Conservation (phyloP, 2,888 invertebrate species). For the Dysmachus trigonus region DNA sequence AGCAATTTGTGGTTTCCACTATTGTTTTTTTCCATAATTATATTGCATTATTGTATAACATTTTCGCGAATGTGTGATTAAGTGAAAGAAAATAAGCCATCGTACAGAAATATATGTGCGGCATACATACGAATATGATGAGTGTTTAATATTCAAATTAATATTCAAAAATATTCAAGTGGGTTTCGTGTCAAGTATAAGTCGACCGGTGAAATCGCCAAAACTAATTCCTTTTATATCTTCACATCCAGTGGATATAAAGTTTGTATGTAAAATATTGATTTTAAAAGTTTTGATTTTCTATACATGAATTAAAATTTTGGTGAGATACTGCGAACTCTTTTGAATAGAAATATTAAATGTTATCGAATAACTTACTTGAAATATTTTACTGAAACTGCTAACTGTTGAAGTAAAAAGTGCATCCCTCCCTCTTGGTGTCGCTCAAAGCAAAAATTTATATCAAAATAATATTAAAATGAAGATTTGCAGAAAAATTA, state of each 20-base stretch:
- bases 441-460: neutral
- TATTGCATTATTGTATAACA: neutral
- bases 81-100: neutral
- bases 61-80: neutral
- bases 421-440: neutral
- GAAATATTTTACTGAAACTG: neutral
- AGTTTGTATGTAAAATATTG: neutral
- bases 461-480: too few relatives aligned
- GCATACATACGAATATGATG: neutral
- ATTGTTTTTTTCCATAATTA: neutral
- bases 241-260: neutral
- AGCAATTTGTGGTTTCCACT: neutral
- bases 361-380: neutral
- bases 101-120: neutral
- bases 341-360: neutral
- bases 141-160: neutral
- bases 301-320: neutral
- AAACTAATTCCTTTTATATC: neutral
- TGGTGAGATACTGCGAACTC: neutral
- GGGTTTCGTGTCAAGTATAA: neutral
- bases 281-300: neutral
- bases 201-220: neutral
- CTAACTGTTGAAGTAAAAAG: neutral
- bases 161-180: constrained; percentile 1
- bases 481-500: too few relatives aligned